Evolutionary conservation across 2,113 vertebrate genomes (phyloP).

Genomic region (Anarhynchus alexandrinus): DNA sequence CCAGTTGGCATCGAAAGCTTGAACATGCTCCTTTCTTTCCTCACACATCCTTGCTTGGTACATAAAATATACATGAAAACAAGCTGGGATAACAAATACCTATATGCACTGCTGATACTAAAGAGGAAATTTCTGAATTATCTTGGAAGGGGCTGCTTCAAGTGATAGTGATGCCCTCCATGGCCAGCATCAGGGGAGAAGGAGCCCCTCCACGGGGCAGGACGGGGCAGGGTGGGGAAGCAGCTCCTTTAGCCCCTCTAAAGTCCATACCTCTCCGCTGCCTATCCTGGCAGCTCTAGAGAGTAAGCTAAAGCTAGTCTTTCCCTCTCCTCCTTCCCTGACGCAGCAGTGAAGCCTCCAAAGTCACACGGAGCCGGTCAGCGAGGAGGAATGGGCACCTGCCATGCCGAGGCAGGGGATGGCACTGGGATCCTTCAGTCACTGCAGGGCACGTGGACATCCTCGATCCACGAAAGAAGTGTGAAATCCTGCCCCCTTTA

Average conservation of each 20-base stretch:
- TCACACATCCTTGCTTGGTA: background rate
- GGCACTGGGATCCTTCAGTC: background rate
- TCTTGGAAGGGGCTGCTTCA: background rate
- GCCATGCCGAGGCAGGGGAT: rapidly evolving
- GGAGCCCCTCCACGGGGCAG: background rate
- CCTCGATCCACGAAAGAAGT: background rate
- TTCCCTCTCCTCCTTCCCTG: background rate
- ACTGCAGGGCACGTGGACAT: background rate
- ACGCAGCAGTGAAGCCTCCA: rapidly evolving
- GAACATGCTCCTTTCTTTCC: background rate
- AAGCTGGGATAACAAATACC: background rate
- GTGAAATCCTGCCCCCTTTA: rapidly evolving
- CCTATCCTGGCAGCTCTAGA: background rate
- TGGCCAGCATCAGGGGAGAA: background rate
- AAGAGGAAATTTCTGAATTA: background rate
- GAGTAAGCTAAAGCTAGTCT: background rate
- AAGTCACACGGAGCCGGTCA: rapidly evolving
- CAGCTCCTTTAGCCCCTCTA: background rate
- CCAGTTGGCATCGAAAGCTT: background rate
- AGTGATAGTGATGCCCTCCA: background rate
- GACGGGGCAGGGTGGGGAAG: background rate
- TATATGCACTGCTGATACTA: background rate
- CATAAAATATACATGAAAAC: background rate
- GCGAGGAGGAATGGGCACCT: background rate
- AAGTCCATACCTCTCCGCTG: background rate